Evolutionary conservation across 2,113 vertebrate genomes (phyloP).

Genomic region (Cranoglanis bouderius): DNA sequence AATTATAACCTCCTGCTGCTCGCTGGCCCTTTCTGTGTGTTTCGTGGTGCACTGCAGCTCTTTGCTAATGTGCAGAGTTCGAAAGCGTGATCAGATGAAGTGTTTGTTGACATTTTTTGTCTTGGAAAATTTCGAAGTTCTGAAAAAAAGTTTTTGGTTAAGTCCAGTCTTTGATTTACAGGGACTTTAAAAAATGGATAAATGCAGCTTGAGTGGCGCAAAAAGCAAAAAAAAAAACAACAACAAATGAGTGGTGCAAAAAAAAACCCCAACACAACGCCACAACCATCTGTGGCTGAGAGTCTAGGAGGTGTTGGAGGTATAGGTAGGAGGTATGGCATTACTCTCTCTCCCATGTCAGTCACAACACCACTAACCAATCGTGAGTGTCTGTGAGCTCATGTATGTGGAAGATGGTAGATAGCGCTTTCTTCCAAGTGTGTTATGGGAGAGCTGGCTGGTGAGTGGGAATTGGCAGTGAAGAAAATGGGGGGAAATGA

Average conservation of each 20-base stretch:
- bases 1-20: conserved; percentile 26
- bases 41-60: neutral
- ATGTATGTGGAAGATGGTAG: neutral
- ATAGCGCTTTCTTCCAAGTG: neutral
- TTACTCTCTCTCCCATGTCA: neutral
- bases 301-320: no score
- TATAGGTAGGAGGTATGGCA: neutral
- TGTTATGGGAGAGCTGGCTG: no score
- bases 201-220: neutral
- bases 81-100: neutral
- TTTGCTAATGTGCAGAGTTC: neutral
- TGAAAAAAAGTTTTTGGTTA: neutral
- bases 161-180: neutral
- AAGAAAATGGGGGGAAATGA: no score
- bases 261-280: no score
- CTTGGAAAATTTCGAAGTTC: neutral
- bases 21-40: neutral
- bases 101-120: neutral
- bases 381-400: neutral
- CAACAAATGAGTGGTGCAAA: no score
- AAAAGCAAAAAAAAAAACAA: neutral
- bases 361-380: neutral
- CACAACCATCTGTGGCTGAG: no score
- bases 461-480: no score
- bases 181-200: neutral